Conservation (phyloP, 2,113 vertebrate genomes). For the Pica pica region DNA sequence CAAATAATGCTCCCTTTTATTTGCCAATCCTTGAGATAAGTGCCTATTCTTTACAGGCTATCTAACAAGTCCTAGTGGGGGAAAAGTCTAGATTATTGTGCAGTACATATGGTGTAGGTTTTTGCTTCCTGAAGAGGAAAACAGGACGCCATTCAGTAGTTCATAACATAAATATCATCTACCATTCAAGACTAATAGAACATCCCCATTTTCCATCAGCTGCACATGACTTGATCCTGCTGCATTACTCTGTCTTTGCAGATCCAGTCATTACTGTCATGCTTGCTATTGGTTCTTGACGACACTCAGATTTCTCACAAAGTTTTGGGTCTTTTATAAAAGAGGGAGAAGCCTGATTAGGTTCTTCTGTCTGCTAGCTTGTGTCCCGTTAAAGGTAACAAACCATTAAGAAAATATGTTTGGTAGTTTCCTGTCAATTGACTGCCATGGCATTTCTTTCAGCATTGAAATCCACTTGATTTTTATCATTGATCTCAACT, state of each 20-base stretch:
- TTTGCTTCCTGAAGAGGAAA: background rate
- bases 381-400: background rate
- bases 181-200: background rate
- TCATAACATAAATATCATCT: background rate
- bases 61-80: background rate
- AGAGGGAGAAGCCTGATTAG: background rate
- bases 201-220: background rate
- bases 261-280: background rate
- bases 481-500: background rate
- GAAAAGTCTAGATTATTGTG: background rate
- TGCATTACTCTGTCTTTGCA: background rate
- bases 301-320: background rate
- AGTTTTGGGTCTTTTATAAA: background rate
- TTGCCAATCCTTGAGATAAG: conserved; percentile 70
- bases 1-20: conserved; percentile 30
- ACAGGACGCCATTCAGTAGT: background rate
- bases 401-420: background rate
- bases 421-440: background rate
- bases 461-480: background rate
- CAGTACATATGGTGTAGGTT: background rate
- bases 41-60: conserved; percentile 72
- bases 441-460: background rate
- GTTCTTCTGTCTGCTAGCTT: background rate
- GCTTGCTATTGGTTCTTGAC: background rate
- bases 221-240: background rate